Base-by-base conservation (phyloP, 2,888 invertebrate species). In the Sminthurinus aureus region DNA sequence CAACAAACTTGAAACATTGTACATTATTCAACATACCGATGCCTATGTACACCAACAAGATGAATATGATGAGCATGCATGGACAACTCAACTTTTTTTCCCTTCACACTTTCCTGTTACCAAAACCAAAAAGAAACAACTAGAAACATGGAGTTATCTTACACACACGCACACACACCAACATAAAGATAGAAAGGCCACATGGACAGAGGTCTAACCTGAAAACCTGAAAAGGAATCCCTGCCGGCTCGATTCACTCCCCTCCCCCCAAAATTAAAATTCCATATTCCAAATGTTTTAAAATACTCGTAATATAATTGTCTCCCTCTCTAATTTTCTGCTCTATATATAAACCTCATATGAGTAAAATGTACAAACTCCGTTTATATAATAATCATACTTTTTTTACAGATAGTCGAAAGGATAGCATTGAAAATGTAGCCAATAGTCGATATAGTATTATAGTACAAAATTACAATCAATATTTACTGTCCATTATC, bases 121-220 rank as follows among this genome's bases (percentile, higher is more conserved):
- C 67, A 58, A 18, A 76, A 38, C 38, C 38, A 38, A 38, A 38
- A 38, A 66, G 69, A 38, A 38, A 38, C 38, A 38, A 38, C 38
- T 38, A 38, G 6, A 38, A 38, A 38, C 38, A 38, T 38, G 38
- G 38, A 38, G 1, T 38, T 38, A 38, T 38, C 38, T 6, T 38
- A 38, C 38, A 38, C 38, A 38, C 38, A 6, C 38, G 6, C 38
- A 38, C 38, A 38, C 38, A 38, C 38, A 38, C 1, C 1, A 6
- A 38, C 6, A 38, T 4, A 38, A 6, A 38, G 1, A 38, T 1
- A 38, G 6, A 38, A 38, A 66, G 83, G 83, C 84, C 84, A 81
- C 83, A 85, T 81, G 83, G 85, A 76, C 80, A 64, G 83, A 83
- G 81, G 81, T 83, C 83, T 67, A 83, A 52, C 82, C 83, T 69